Conservation (phyloP, 2,888 invertebrate genomes). For the Sphecodes monilicornis region DNA sequence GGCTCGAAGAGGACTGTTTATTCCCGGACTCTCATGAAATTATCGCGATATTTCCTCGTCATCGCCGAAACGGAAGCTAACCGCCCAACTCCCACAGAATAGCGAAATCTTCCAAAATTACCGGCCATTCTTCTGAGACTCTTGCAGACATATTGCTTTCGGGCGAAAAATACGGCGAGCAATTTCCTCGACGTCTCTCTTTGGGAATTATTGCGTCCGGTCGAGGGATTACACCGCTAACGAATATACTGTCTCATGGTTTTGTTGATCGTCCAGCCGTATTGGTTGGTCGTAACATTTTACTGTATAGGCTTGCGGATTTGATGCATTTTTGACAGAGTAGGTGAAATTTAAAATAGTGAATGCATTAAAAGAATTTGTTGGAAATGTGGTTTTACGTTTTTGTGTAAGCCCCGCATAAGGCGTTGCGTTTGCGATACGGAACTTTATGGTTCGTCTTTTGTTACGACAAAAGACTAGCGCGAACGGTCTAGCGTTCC, state of each 20-base stretch:
- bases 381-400: too few species aligned
- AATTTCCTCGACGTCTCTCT: constrained; percentile 32
- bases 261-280: neutral
- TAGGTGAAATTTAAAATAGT: too few species aligned
- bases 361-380: too few species aligned
- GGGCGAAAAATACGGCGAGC: neutral
- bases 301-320: too few species aligned
- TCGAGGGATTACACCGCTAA: neutral
- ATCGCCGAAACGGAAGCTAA: neutral
- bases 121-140: constrained; percentile 34
- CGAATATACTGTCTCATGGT: neutral
- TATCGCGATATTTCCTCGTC: constrained; percentile 49
- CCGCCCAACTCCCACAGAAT: neutral
- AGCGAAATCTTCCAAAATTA: constrained; percentile 33
- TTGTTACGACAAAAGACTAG: too few species aligned
- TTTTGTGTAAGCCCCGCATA: too few species aligned
- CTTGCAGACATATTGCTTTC: constrained; percentile 15
- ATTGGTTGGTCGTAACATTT: neutral
- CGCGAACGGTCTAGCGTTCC: too few species aligned
- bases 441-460: too few species aligned
- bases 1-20: constrained; percentile 24
- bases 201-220: constrained; percentile 24
- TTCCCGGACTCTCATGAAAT: constrained; percentile 18
- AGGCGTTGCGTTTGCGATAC: too few species aligned
- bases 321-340: too few species aligned